These are phyloP conservation scores for Crotalus horridus DNA, from an alignment of 2,113 vertebrate genomes.

Conservation along the genomic window DNA sequence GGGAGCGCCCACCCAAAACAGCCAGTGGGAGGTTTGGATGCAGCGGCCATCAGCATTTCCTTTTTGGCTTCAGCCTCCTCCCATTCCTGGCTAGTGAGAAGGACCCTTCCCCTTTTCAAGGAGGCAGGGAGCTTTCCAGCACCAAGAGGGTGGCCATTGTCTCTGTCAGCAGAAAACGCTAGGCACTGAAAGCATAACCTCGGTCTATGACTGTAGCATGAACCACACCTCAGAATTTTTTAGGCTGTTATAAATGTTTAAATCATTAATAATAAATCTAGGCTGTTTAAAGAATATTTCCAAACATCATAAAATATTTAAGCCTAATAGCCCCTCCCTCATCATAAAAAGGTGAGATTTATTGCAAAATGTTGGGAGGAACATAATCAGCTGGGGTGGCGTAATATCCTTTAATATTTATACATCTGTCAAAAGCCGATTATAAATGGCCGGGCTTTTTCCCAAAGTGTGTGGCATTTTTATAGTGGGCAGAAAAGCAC, in stretches of 20 bases:
- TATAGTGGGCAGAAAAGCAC: slow-evolving; percentile 72
- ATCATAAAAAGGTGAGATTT: slow-evolving; percentile 75
- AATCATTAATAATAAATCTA: slow-evolving; percentile 76
- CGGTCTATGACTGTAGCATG: slow-evolving; percentile 42
- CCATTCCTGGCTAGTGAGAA: neutral
- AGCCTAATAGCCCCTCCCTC: slow-evolving; percentile 35
- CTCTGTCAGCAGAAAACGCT: neutral
- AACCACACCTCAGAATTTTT: slow-evolving; percentile 59
- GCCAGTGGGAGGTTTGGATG: neutral
- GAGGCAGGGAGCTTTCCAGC: neutral
- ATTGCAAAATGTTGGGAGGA: slow-evolving; percentile 75
- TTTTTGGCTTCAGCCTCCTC: neutral
- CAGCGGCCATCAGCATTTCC: neutral
- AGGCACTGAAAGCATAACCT: neutral
- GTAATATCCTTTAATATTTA: slow-evolving; percentile 83
- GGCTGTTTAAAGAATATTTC: slow-evolving; percentile 76
- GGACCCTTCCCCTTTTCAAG: neutral
- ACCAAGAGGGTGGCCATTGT: neutral
- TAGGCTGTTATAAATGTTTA: slow-evolving; percentile 71
- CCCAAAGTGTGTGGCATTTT: slow-evolving; percentile 74
- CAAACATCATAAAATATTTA: slow-evolving; percentile 81
- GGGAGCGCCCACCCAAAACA: neutral
- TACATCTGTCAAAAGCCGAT: slow-evolving; percentile 73
- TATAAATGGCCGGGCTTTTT: slow-evolving; percentile 76
- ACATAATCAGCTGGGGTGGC: slow-evolving; percentile 73